Percentiles rank a stretch among this genome's conserved stretches.
These are phyloP conservation scores for Pseudococcus viburni DNA, from an alignment of 2,888 invertebrate species.

Conservation along the genomic window DNA sequence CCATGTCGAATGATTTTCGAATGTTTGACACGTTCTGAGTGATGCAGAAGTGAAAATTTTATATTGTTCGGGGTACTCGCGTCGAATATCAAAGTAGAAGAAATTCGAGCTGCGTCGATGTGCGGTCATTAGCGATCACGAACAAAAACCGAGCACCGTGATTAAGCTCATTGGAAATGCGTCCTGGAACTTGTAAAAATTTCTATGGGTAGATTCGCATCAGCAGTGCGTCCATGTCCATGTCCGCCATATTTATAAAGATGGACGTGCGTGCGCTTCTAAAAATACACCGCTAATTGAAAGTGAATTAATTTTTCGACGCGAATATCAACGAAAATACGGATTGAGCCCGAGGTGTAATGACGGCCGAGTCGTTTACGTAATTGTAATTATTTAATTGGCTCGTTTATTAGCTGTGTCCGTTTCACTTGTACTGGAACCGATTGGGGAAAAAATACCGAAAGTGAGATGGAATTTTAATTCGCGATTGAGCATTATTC, in stretches of 20 bases:
- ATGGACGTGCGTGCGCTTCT: background rate
- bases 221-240: background rate
- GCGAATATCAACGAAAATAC: background rate
- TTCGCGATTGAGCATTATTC: background rate
- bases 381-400: slow-evolving; percentile 27
- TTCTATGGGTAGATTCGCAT: slow-evolving; percentile 2
- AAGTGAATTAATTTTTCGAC: slow-evolving; percentile 11
- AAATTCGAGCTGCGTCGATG: slow-evolving; percentile 21
- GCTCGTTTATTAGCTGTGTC: slow-evolving; percentile 14
- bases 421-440: slow-evolving; percentile 12
- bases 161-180: slow-evolving; percentile 40
- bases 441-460: background rate
- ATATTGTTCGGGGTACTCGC: slow-evolving; percentile 12
- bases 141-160: background rate
- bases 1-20: background rate
- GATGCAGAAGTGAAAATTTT: slow-evolving; percentile 20
- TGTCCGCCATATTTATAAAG: slow-evolving; percentile 9
- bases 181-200: slow-evolving; percentile 11
- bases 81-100: slow-evolving; percentile 26
- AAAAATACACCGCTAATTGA: slow-evolving; percentile 15
- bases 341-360: background rate
- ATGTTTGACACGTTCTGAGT: slow-evolving; percentile 10
- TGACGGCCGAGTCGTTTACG: background rate
- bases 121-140: slow-evolving; percentile 23
- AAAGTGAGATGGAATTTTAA: background rate